Conservation (phyloP, 2,797 vertebrate genomes). For the Somateria mollissima region DNA sequence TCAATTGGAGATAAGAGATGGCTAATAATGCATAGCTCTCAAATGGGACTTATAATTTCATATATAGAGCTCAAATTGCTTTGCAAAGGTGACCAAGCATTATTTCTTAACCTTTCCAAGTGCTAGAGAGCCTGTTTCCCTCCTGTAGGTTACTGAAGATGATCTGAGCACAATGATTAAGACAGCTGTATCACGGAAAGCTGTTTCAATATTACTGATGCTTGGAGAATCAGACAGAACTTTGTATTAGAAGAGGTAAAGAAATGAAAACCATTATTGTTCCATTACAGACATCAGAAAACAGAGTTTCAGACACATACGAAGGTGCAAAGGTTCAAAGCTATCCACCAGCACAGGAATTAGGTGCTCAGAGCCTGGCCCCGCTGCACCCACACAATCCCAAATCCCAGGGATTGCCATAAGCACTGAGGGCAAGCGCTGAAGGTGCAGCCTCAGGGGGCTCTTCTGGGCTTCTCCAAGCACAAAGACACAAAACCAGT, state of each 20-base stretch:
- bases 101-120: background rate
- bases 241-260: background rate
- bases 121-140: conserved; percentile 17
- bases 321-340: background rate
- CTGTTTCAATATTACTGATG: background rate
- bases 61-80: background rate
- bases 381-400: rapidly evolving
- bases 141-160: background rate
- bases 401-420: rapidly evolving
- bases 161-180: background rate
- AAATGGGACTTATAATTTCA: background rate
- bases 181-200: background rate
- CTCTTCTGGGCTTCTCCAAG: background rate
- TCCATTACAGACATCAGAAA: background rate
- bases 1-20: conserved; percentile 27
- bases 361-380: background rate
- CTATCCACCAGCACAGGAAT: background rate
- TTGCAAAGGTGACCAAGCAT: conserved; percentile 32
- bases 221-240: background rate
- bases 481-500: background rate
- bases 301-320: background rate
- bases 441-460: rapidly evolving
- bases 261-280: background rate
- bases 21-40: conserved; percentile 26
- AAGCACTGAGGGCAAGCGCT: rapidly evolving